Conservation (phyloP, 2,113 vertebrate species). For the Ascaphus truei region DNA sequence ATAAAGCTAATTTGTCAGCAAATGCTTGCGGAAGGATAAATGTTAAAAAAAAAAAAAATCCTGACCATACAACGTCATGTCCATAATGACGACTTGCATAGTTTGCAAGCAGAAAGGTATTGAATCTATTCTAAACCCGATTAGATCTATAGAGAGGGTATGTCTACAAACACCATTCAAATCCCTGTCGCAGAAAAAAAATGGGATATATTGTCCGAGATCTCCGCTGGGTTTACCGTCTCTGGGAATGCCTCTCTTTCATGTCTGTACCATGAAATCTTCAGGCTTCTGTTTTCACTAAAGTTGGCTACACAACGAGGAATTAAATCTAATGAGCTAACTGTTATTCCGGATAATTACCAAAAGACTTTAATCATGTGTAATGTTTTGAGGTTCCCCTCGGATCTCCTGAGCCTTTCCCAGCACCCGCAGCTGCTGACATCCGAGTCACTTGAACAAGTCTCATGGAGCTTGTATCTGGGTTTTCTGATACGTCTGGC, state of each 20-base stretch:
- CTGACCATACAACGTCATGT: too few relatives aligned
- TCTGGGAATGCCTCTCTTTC: neutral
- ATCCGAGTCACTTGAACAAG: neutral
- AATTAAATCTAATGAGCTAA: conserved; percentile 10
- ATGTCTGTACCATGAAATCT: neutral
- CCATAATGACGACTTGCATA: too few relatives aligned
- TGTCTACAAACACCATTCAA: neutral
- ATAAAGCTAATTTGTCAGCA: too few relatives aligned
- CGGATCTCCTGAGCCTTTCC: neutral
- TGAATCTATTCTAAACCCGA: too few relatives aligned
- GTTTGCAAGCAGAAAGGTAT: too few relatives aligned
- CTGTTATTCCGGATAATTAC: neutral
- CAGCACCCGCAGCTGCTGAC: neutral
- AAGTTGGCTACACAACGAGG: neutral
- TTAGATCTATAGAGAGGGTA: too few relatives aligned
- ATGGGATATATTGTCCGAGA: neutral
- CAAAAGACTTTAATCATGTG: conserved; percentile 16
- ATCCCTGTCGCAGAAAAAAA: neutral
- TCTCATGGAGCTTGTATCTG: neutral
- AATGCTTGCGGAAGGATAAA: too few relatives aligned
- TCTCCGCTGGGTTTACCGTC: neutral
- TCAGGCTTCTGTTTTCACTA: neutral
- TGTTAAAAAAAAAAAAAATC: too few relatives aligned
- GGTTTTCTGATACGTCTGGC: neutral
- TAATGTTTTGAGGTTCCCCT: neutral